These are phyloP conservation scores for Melinaea marsaeus DNA, from an alignment of 2,888 invertebrate genomes.

Conservation along the genomic window DNA sequence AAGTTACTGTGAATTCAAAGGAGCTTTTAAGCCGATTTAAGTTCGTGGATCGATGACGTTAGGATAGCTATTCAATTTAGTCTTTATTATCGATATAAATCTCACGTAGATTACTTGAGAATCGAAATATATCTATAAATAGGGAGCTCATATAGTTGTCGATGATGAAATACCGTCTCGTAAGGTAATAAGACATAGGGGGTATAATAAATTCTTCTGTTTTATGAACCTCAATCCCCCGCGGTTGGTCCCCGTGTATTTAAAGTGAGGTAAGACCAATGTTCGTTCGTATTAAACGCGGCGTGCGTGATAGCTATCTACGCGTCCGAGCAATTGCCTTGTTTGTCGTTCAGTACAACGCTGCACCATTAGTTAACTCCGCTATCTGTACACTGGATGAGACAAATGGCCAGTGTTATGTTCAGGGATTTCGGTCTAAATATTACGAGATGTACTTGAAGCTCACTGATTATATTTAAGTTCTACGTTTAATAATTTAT, in stretches of 20 bases:
- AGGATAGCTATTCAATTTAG: slow-evolving; percentile 21
- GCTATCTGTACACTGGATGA: slow-evolving; percentile 39
- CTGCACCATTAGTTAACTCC: slow-evolving; percentile 34
- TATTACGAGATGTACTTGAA: neutral
- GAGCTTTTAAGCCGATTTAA: neutral
- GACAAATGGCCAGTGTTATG: slow-evolving; percentile 37
- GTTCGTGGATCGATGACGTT: slow-evolving; percentile 7
- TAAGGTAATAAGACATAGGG: slow-evolving; percentile 21
- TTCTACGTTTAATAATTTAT: neutral
- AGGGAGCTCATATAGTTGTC: slow-evolving; percentile 10
- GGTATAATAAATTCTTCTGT: slow-evolving; percentile 31
- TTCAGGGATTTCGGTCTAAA: neutral
- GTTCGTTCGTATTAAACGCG: slow-evolving; percentile 37
- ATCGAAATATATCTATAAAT: slow-evolving; percentile 19
- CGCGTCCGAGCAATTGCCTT: slow-evolving; percentile 63
- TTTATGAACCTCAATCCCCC: slow-evolving; percentile 30
- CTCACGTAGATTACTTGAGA: slow-evolving; percentile 15
- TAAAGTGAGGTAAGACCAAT: slow-evolving; percentile 31
- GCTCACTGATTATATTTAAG: neutral
- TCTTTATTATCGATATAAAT: slow-evolving; percentile 20
- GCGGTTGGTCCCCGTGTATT: slow-evolving; percentile 28
- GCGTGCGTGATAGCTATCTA: slow-evolving; percentile 62
- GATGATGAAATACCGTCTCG: slow-evolving; percentile 15
- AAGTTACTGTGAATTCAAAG: neutral
- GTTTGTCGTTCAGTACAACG: slow-evolving; percentile 55